Conservation (phyloP, 2,113 vertebrate genomes). For the Centropus unirufus region DNA sequence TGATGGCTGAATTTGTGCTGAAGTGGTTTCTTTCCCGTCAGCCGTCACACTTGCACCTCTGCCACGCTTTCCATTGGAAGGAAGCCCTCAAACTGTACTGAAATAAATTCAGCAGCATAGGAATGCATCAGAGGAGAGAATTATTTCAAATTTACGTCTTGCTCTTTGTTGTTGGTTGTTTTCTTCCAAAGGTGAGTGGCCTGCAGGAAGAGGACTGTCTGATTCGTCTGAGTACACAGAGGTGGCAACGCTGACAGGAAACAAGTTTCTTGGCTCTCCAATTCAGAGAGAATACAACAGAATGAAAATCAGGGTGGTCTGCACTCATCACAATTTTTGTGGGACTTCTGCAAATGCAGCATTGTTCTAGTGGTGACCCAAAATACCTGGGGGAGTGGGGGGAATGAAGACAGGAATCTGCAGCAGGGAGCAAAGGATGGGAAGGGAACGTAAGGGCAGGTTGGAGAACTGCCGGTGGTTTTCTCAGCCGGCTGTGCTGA, state of each 20-base stretch:
- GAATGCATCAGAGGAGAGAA: background rate
- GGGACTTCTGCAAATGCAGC: background rate
- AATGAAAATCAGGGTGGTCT: background rate
- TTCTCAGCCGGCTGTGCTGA: background rate
- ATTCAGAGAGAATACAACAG: background rate
- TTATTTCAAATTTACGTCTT: background rate
- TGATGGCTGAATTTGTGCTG: background rate
- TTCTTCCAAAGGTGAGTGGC: background rate
- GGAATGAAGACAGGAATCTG: background rate
- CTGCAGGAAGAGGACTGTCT: background rate
- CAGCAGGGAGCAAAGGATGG: background rate
- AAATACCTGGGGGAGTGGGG: background rate
- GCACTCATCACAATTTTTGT: background rate
- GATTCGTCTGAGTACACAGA: background rate
- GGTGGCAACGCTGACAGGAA: background rate
- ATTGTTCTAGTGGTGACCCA: background rate
- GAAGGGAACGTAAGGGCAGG: background rate
- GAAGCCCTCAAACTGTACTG: background rate
- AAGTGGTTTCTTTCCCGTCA: background rate
- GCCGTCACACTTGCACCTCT: background rate
- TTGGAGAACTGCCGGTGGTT: background rate
- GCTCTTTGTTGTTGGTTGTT: background rate
- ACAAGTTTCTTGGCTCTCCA: background rate
- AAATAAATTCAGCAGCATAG: background rate
- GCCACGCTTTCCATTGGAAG: background rate